These are phyloP conservation scores for Schlechtendalia chinensis DNA, from an alignment of 1,140 invertebrate species.

Conservation along the genomic window DNA sequence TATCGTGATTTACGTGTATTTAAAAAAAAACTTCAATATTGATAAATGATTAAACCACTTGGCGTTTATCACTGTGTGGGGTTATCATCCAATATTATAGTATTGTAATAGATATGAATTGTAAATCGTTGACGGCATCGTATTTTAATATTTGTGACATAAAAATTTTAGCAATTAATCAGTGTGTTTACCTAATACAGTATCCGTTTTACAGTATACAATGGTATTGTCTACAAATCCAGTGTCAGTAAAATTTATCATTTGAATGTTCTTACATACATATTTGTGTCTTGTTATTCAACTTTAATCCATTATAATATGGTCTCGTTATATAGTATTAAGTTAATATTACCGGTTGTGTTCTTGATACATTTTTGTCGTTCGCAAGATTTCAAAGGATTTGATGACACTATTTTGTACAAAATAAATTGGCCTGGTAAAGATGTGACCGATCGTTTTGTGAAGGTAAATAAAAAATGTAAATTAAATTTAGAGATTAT, in stretches of 20 bases:
- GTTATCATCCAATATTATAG: background rate
- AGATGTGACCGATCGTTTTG: conserved; percentile 58
- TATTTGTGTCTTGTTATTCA: background rate
- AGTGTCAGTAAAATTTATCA: background rate
- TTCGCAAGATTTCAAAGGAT: conserved; percentile 66
- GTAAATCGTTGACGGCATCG: background rate
- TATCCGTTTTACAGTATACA: background rate
- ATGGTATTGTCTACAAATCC: background rate
- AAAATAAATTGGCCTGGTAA: conserved; percentile 76
- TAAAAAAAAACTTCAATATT: too few species aligned
- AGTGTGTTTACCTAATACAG: background rate
- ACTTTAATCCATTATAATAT: background rate
- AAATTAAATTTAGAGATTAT: too few species aligned
- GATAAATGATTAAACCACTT: background rate
- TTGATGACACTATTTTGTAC: conserved; percentile 79
- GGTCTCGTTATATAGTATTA: conserved; percentile 11
- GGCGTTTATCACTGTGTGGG: background rate
- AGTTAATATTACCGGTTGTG: background rate
- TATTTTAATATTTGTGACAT: background rate
- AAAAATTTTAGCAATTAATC: background rate
- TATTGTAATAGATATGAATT: background rate
- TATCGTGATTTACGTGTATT: too few species aligned
- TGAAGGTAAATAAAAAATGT: conserved; percentile 54
- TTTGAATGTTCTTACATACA: background rate
- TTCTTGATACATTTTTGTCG: background rate